These are phyloP conservation scores for Metellina segmentata DNA, from an alignment of 2,888 invertebrate genomes.

Conservation along the genomic window DNA sequence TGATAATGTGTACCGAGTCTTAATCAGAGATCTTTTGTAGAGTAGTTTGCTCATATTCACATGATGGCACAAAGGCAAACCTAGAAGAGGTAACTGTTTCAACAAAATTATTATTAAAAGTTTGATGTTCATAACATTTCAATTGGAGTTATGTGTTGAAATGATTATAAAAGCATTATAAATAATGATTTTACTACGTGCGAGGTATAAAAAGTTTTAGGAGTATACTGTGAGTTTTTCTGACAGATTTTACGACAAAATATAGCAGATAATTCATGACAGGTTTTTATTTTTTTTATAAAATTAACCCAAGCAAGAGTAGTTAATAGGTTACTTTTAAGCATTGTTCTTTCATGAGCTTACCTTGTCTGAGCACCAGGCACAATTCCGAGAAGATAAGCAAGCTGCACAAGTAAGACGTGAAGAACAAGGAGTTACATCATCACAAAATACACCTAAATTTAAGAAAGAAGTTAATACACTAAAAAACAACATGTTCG, in stretches of 20 bases:
- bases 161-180: too few species aligned
- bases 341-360: background rate
- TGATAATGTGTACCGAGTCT: too few species aligned
- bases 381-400: conserved; percentile 68
- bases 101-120: too few species aligned
- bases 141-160: background rate
- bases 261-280: background rate
- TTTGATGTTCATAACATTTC: too few species aligned
- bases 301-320: too few species aligned
- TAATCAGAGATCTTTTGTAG: too few species aligned
- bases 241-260: background rate
- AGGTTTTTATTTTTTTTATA: too few species aligned
- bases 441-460: conserved; percentile 44
- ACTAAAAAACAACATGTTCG: too few species aligned
- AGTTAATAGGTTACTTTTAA: background rate
- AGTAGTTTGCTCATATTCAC: too few species aligned
- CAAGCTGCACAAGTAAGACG: conserved; percentile 67
- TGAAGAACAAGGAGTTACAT: conserved; percentile 61
- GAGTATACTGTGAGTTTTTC: background rate
- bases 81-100: too few species aligned
- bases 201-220: background rate
- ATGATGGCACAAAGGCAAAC: too few species aligned
- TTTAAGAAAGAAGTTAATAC: background rate
- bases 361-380: conserved; percentile 75
- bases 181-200: background rate